A percentile compares a stretch with the other conserved stretches of the same genome.
Evolutionary conservation across 2,888 invertebrate species (phyloP).

Genomic region (Stenolophus ochropezus): DNA sequence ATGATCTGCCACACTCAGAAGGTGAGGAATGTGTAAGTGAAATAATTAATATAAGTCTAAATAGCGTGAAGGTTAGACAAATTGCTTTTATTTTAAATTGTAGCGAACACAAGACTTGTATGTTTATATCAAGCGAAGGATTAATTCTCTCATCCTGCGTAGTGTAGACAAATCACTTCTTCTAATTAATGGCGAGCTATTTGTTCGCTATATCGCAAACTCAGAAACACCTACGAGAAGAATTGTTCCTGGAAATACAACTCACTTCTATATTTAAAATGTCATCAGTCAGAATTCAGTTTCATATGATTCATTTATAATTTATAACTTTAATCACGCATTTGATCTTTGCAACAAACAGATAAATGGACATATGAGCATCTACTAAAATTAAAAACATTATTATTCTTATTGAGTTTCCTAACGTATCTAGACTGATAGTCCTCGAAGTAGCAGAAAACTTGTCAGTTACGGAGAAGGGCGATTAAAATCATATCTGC

Average conservation of each 20-base stretch:
- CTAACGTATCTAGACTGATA: too few relatives aligned
- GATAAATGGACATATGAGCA: too few relatives aligned
- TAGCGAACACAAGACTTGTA: constrained; percentile 29
- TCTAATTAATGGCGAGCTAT: constrained; percentile 42
- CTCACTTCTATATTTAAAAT: not conserved
- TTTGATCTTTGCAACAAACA: too few relatives aligned
- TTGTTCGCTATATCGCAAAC: constrained; percentile 46
- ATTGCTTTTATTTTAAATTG: constrained; percentile 40
- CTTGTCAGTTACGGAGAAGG: too few relatives aligned
- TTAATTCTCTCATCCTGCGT: constrained; percentile 8
- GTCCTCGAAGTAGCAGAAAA: too few relatives aligned
- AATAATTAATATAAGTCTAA: constrained; percentile 42
- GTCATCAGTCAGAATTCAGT: not conserved
- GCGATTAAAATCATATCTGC: constrained; percentile 31
- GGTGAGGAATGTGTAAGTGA: constrained; percentile 18
- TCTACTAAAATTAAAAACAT: too few relatives aligned
- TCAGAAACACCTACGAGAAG: constrained; percentile 42
- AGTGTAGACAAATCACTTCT: constrained; percentile 45
- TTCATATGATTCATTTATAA: too few relatives aligned
- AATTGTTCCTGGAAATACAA: constrained; percentile 40
- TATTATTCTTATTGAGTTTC: too few relatives aligned
- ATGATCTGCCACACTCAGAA: constrained; percentile 45
- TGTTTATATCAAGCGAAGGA: constrained; percentile 20
- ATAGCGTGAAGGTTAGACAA: constrained; percentile 47
- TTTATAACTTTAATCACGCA: too few relatives aligned